Percentiles rank a stretch among this genome's conserved stretches.
Evolutionary conservation across 2,888 invertebrate species (phyloP).

Genomic region (Clistopyga incitator): DNA sequence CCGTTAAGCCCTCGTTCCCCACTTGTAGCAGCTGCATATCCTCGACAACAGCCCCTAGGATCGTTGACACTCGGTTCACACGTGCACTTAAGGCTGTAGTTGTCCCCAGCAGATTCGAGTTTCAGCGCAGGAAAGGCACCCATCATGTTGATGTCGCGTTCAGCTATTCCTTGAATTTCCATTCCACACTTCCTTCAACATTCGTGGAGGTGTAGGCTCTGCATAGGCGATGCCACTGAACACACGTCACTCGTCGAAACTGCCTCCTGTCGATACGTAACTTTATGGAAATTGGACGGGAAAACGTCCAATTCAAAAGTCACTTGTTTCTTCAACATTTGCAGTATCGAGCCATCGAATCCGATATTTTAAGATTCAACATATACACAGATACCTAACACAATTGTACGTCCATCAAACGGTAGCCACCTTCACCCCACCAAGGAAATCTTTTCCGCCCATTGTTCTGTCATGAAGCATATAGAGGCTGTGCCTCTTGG

Average conservation of each 20-base stretch:
- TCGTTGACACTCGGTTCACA: conserved; percentile 47
- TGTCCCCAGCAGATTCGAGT: conserved; percentile 37
- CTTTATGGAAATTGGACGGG: conserved; percentile 12
- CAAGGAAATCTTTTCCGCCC: neutral
- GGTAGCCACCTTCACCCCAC: neutral
- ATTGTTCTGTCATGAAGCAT: conserved; percentile 5
- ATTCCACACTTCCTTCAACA: neutral
- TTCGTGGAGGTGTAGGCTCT: neutral
- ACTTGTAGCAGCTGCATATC: conserved; percentile 37
- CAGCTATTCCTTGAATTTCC: conserved; percentile 7
- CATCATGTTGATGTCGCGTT: conserved; percentile 7
- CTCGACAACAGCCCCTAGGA: conserved; percentile 33
- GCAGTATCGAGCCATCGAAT: neutral
- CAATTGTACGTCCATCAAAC: neutral
- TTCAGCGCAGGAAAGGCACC: conserved; percentile 16
- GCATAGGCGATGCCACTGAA: neutral
- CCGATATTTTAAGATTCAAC: neutral
- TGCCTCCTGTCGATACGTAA: conserved; percentile 1
- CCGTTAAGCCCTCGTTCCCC: neutral
- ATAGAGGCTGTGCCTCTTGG: neutral
- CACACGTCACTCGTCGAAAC: conserved; percentile 6
- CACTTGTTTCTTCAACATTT: neutral
- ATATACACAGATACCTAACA: neutral
- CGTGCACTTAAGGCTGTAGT: conserved; percentile 21
- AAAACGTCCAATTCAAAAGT: conserved; percentile 6